These are phyloP conservation scores for Mandrillus leucophaeus DNA, from an alignment of 2,113 vertebrate species.

Conservation along the genomic window DNA sequence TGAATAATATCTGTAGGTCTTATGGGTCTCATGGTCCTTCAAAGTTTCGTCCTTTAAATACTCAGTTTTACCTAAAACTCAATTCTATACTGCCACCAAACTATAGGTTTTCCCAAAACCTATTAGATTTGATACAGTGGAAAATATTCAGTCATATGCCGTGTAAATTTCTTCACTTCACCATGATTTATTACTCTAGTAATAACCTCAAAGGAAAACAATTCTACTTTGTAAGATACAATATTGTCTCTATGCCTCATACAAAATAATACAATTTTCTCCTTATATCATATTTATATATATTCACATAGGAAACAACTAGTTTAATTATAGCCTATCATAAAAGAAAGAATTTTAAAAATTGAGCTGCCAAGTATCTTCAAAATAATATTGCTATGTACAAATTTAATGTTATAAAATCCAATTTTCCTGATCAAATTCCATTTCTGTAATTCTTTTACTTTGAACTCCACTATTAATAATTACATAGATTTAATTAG, in stretches of 20 bases:
- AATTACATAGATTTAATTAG: conserved; percentile 6
- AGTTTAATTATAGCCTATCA: conserved; percentile 48
- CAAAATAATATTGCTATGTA: conserved; percentile 51
- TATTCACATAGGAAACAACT: conserved; percentile 43
- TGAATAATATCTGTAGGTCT: background rate
- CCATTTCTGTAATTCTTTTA: conserved; percentile 47
- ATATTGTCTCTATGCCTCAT: conserved; percentile 4
- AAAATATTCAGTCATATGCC: conserved; percentile 14
- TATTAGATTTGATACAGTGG: background rate
- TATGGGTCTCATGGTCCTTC: background rate
- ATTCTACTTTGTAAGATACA: conserved; percentile 35
- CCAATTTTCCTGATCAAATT: conserved; percentile 38
- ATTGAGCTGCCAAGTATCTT: conserved; percentile 15
- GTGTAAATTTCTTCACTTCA: conserved; percentile 43
- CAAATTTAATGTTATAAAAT: conserved; percentile 43
- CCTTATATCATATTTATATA: conserved; percentile 16
- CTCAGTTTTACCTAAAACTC: conserved; percentile 11
- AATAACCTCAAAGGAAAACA: conserved; percentile 51
- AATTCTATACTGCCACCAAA: background rate
- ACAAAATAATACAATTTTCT: conserved; percentile 45
- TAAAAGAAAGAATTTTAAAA: conserved; percentile 34
- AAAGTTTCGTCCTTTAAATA: background rate
- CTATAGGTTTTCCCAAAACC: background rate
- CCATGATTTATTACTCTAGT: conserved; percentile 51
- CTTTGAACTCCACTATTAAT: conserved; percentile 29